These are phyloP conservation scores for Notodonta dromedarius DNA, from an alignment of 2,888 invertebrate genomes.

Conservation along the genomic window DNA sequence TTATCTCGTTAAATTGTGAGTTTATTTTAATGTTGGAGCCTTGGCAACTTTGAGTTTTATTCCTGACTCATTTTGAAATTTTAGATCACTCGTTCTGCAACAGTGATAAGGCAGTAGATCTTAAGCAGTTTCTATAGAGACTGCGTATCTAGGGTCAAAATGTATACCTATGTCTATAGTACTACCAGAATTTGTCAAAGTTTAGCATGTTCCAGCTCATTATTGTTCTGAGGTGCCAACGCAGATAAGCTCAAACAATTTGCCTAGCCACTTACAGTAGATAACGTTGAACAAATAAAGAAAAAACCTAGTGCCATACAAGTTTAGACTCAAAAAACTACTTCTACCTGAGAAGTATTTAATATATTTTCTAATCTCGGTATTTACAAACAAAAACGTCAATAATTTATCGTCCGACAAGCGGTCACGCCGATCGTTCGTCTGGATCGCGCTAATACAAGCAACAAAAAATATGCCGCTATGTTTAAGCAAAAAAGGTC, in stretches of 20 bases:
- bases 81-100: not conserved
- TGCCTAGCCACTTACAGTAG: too few relatives aligned
- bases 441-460: conserved; percentile 27
- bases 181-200: too few relatives aligned
- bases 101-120: too few relatives aligned
- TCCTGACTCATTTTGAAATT: not conserved
- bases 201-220: too few relatives aligned
- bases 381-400: conserved; percentile 19
- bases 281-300: too few relatives aligned
- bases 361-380: not conserved
- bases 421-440: conserved; percentile 25
- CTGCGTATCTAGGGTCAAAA: too few relatives aligned
- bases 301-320: not conserved
- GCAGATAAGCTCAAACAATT: too few relatives aligned
- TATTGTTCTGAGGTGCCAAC: too few relatives aligned
- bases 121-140: too few relatives aligned
- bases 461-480: conserved; percentile 41
- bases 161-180: too few relatives aligned
- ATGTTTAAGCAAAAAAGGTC: conserved; percentile 28
- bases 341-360: not conserved
- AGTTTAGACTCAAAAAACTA: not conserved
- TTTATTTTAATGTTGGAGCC: conserved; percentile 22
- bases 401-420: conserved; percentile 22
- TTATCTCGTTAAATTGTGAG: conserved; percentile 18
- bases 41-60: conserved; percentile 19